Base-by-base conservation (phyloP, 1,140 invertebrate genomes). In the Helicorthomorpha holstii region DNA sequence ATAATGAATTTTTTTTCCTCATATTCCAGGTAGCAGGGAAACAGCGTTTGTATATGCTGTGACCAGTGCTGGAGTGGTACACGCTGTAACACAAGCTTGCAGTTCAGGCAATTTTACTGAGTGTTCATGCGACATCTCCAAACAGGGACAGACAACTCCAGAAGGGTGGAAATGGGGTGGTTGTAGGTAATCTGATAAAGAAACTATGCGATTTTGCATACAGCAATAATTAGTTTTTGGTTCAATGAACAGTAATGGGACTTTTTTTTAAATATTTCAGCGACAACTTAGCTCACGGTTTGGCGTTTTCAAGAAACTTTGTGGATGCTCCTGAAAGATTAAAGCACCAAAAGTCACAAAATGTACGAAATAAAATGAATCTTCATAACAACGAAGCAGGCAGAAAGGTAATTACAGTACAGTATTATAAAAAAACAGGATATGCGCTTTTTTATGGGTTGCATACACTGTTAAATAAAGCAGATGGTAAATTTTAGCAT, bases 151-250 rank as follows among this genome's bases (percentile, higher is more conserved):
- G 59, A 66, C 55, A 34, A 71, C 70, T 2, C 65, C 71, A 1
- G 75, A 76, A 57, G 74, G 73, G n/a, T 79, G 75, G 77, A 78
- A 77, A 61, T 80, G 76, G 78, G 77, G 75, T 3, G 78, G 77
- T 2, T 80, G 78, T 63, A 77, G 74, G 69, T 70, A 26, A 24
- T 10, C 4, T 7, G n/a, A n/a, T 26, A n/a, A 50, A 54, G 3
- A 54, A 38, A 24, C 10, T 48, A 34, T n/a, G n/a, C n/a, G n/a
- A n/a, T n/a, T n/a, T n/a, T n/a, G n/a, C n/a, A n/a, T n/a, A n/a
- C n/a, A n/a, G n/a, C n/a, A n/a, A n/a, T n/a, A n/a, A n/a, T n/a
- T n/a, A n/a, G n/a, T n/a, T n/a, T n/a, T n/a, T n/a, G n/a, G n/a
- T n/a, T n/a, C 27, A 27, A 47, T 47, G 27, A 52, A 47, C 25